Evolutionary conservation across 2,888 invertebrate genomes (phyloP), one percentile per base, ranked within the genome.

Genomic region (Melinopterus prodromus): DNA sequence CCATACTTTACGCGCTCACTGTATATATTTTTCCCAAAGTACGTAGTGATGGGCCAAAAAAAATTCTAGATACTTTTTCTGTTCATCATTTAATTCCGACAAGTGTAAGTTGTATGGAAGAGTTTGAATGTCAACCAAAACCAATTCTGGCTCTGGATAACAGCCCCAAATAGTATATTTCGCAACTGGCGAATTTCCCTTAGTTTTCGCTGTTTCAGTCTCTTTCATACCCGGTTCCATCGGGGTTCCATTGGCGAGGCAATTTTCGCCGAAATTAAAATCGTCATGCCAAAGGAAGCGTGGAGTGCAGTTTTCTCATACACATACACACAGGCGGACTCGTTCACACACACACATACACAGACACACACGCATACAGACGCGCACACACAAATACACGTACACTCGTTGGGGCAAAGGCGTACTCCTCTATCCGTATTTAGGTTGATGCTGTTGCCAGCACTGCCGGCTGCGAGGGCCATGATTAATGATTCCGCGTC

Each of bases 401-500:
- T 26, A 26, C 26, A 26, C 26, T 26, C 26, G 26, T 26, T 26
- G 53, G 53, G 53, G 53, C 53, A 53, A 53, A 53, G 53, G 53
- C 53, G 53, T 53, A 53, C 53, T 53, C 53, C 53, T 53, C 53
- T 86, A 88, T 88, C 87, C 86, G 87, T 87, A 88, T 88, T 88
- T 88, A 87, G 88, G 87, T 86, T 87, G 87, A 86, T 87, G 88
- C 87, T 87, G 88, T 87, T 87, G 87, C 87, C 88, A 87, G 86
- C 86, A 86, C 85, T 86, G 88, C 88, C 89, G 89, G 88, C 89
- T 89, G 89, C 87, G 88, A 87, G 87, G 74, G 36, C 36, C 35
- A 87, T 89, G 89, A 89, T 89, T 89, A 89, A 89, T 89, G 89
- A 89, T 89, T 83, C 84, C 84, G 84, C 85, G 89, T 89, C 89